Evolutionary conservation across 2,113 vertebrate genomes (phyloP), one percentile per base, ranked within the genome.

Genomic region (Larimichthys crocea): DNA sequence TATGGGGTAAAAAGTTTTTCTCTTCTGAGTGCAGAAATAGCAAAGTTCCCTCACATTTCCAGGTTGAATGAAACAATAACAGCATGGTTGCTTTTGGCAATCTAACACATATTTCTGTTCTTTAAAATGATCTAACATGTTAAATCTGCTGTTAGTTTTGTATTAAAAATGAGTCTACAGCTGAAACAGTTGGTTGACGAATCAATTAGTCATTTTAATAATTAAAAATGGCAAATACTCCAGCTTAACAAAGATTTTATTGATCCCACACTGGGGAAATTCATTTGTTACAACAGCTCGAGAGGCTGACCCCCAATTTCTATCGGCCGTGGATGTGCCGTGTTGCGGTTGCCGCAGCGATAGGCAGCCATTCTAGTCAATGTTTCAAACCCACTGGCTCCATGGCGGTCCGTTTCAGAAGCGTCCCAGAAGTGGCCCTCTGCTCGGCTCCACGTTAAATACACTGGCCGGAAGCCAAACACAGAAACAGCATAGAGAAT

Each of bases 1-100:
- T 63, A 42, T 11, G 29, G 19, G 29, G 56, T 20, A 73, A 17
- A 40, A 71, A 82, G 20, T 52, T 76, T 79, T 69, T 62, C 53
- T 73, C 48, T 56, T 57, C 35, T 60, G 49, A 5, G 1, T 59
- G 22, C 52, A 72, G 53, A 79, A 68, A 56, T 15, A 24, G 49
- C 11, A 1, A 24, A 42, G 26, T 75, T 73, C 74, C 40, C 59
- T 62, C 5, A 10, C 19, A 12, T 85, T 48, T 31, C 35, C 10
- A 68, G 48, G 19, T 42, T 9, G 16, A 76, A 64, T 20, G 52
- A 8, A 11, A 29, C 24, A 50, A 19, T 8, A 22, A 52, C 65
- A 46, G 10, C 17, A 17, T 2, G 7, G 5, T 40, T 42, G 17
- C 10, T 20, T 53, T 3, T 46, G 20, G 8, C n/a, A 31, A 5